Evolutionary conservation across 1,140 invertebrate genomes (phyloP).

Genomic region (Mycetomoellerius zeteki): DNA sequence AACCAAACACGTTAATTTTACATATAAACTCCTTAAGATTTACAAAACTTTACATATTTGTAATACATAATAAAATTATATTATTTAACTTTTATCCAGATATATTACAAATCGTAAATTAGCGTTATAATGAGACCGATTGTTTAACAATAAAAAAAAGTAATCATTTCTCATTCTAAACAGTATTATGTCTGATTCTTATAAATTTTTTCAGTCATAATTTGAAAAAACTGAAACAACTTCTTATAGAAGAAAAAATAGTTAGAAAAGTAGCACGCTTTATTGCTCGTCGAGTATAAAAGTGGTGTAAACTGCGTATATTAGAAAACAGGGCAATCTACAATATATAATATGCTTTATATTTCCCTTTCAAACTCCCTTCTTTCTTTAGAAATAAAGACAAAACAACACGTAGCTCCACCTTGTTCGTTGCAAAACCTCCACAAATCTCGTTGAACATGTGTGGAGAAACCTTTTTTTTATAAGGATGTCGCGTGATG

Average conservation of each 20-base stretch:
- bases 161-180: neutral
- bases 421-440: neutral
- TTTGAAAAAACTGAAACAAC: neutral
- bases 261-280: neutral
- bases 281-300: neutral
- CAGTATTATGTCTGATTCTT: neutral
- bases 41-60: neutral
- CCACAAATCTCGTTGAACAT: slow-evolving; percentile 31
- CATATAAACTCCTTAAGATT: neutral
- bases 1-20: slow-evolving; percentile 13
- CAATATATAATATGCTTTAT: neutral
- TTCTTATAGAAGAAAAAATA: neutral
- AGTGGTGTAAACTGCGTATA: neutral
- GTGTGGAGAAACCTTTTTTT: slow-evolving; percentile 14
- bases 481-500: slow-evolving; percentile 25
- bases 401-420: neutral
- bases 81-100: neutral
- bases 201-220: neutral
- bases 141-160: neutral
- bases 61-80: neutral
- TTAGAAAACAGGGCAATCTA: neutral
- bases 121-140: neutral
- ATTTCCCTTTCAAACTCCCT: neutral
- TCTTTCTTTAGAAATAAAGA: neutral
- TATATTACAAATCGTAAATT: neutral